Percentiles rank a stretch among this genome's conserved stretches.
Evolutionary conservation across 2,113 vertebrate species (phyloP).

Genomic region (Electrona antarctica): DNA sequence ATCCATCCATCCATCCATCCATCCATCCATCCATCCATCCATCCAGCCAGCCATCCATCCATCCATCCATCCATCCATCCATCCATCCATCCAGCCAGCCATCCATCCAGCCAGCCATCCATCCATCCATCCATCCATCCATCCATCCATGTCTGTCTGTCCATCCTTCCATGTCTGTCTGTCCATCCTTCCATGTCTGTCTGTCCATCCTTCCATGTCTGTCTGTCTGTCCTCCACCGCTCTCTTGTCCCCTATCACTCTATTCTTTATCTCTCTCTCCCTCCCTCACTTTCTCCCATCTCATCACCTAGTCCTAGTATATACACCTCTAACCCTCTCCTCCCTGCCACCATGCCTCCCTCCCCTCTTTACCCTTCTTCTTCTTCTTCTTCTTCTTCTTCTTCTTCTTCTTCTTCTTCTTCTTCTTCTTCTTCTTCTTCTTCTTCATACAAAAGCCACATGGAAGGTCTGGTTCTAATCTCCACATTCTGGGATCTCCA

Average conservation of each 20-base stretch:
- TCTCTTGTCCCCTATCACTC: neutral
- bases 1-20: too few relatives aligned
- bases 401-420: neutral
- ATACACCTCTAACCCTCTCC: neutral
- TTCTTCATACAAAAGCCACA: slow-evolving; percentile 69
- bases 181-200: neutral
- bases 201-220: neutral
- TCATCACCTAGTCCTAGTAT: neutral
- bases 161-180: neutral
- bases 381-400: neutral
- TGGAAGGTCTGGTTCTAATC: slow-evolving; percentile 80
- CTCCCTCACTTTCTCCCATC: neutral
- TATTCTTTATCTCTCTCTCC: neutral
- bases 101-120: too few relatives aligned
- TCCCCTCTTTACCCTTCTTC: slow-evolving; percentile 14
- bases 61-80: too few relatives aligned
- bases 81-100: too few relatives aligned
- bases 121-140: too few relatives aligned
- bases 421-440: slow-evolving; percentile 28
- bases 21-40: too few relatives aligned
- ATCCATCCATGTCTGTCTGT: too few relatives aligned
- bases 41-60: too few relatives aligned
- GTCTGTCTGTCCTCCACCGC: neutral
- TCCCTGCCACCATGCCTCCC: neutral
- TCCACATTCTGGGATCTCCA: slow-evolving; percentile 73